phyloP scores from a whole-genome alignment of 2,113 vertebrate species.

The Morone chrysops region DNA sequence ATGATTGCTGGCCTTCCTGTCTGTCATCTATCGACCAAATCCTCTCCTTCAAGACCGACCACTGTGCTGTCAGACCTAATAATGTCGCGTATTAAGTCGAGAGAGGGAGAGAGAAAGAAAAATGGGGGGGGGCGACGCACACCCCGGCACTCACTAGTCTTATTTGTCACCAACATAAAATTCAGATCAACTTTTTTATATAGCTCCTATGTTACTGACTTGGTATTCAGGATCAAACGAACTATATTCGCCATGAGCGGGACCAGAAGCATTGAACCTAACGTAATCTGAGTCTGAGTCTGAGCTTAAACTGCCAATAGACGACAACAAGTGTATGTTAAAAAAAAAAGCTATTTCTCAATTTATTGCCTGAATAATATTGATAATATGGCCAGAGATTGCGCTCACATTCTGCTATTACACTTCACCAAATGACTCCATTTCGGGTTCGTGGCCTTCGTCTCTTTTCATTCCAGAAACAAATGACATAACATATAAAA shows the following conservation, averaged over 20 bases:
- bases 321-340: background rate
- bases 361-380: background rate
- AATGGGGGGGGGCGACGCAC: conserved; percentile 1
- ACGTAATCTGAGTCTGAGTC: background rate
- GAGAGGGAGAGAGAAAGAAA: conserved; percentile 58
- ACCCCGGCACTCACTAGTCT: conserved; percentile 84
- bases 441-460: background rate
- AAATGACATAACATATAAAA: conserved; percentile 15
- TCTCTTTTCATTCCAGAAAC: conserved; percentile 6
- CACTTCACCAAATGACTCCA: background rate
- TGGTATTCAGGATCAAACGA: background rate
- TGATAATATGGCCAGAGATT: background rate
- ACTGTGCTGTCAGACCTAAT: conserved; percentile 99
- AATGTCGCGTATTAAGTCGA: conserved; percentile 91
- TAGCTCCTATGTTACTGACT: conserved; percentile 35
- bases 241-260: background rate
- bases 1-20: conserved; percentile 99
- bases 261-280: background rate
- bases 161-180: conserved; percentile 87
- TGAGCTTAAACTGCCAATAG: background rate
- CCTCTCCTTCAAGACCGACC: conserved; percentile 96
- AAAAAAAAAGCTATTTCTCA: background rate
- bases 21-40: conserved; percentile 99
- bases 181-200: conserved; percentile 83
- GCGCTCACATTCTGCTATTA: background rate